Conservation (phyloP, 1,140 invertebrate species). For the Pectinophora gossypiella region DNA sequence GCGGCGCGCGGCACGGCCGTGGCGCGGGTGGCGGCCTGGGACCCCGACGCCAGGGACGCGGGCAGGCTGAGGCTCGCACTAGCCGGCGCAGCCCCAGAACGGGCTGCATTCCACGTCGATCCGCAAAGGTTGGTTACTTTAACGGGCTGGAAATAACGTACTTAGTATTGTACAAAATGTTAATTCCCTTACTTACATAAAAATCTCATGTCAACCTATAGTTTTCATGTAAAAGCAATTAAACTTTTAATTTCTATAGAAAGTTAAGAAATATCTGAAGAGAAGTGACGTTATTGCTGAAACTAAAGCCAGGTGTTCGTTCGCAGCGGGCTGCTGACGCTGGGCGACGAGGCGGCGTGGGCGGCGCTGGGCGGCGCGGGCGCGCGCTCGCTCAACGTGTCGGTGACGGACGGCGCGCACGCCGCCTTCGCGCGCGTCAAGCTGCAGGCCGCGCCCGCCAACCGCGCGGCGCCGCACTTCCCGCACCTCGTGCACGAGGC, state of each 20-base stretch:
- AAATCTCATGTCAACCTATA: too few species aligned
- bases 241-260: too few species aligned
- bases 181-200: too few species aligned
- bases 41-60: slow-evolving; percentile 88
- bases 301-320: too few species aligned
- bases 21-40: slow-evolving; percentile 89
- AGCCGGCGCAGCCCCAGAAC: slow-evolving; percentile 84
- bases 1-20: slow-evolving; percentile 90
- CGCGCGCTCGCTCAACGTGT: slow-evolving; percentile 82
- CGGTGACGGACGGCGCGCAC: slow-evolving; percentile 94
- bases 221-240: too few species aligned
- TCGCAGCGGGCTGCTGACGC: slow-evolving; percentile 77
- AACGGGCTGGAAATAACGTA: too few species aligned
- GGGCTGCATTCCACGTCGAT: neutral
- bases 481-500: slow-evolving; percentile 84
- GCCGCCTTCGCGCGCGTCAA: slow-evolving; percentile 88
- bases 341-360: slow-evolving; percentile 76
- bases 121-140: neutral
- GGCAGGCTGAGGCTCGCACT: slow-evolving; percentile 88
- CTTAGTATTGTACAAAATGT: too few species aligned
- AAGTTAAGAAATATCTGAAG: too few species aligned
- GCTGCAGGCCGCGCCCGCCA: slow-evolving; percentile 88
- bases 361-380: slow-evolving; percentile 19
- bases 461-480: slow-evolving; percentile 88
- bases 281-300: too few species aligned